A percentile compares a stretch with the other conserved stretches of the same genome.
These are phyloP conservation scores for chimpanzee (Pan troglodytes) DNA, from an alignment of 2,113 vertebrate genomes.

Conservation along the genomic window DNA sequence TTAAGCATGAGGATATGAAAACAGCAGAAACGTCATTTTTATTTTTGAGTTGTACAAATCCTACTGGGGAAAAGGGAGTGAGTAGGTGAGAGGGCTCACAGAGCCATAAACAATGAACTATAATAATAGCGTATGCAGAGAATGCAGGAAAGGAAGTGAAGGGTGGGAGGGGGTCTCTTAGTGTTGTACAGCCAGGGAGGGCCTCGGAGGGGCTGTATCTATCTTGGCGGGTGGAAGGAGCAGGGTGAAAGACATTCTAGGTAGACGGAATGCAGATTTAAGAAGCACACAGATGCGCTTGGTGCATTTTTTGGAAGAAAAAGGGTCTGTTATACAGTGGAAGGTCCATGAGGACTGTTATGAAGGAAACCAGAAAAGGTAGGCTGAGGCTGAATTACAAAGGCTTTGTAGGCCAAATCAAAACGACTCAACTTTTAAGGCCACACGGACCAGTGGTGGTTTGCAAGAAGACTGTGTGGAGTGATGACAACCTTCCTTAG, in stretches of 20 bases:
- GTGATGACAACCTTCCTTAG: background rate
- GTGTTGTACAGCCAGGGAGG: background rate
- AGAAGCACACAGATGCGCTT: background rate
- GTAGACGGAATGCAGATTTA: background rate
- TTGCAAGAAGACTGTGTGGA: background rate
- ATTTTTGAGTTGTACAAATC: background rate
- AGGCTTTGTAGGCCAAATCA: background rate
- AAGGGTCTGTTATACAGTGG: background rate
- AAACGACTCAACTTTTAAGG: background rate
- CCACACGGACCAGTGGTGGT: background rate
- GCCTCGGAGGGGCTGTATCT: background rate
- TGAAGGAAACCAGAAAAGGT: background rate
- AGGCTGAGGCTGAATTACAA: background rate
- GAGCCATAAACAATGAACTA: background rate
- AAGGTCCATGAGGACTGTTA: background rate
- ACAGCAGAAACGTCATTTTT: background rate
- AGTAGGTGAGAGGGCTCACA: background rate
- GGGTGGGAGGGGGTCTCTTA: fast-evolving
- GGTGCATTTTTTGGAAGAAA: background rate
- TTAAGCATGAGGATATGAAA: background rate
- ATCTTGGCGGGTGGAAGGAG: background rate
- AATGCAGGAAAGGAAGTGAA: background rate
- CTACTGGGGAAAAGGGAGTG: background rate
- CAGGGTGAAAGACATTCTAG: background rate
- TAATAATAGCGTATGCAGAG: background rate